Evolutionary conservation across 1,140 invertebrate species (phyloP).

Genomic region (Tribolium madens): DNA sequence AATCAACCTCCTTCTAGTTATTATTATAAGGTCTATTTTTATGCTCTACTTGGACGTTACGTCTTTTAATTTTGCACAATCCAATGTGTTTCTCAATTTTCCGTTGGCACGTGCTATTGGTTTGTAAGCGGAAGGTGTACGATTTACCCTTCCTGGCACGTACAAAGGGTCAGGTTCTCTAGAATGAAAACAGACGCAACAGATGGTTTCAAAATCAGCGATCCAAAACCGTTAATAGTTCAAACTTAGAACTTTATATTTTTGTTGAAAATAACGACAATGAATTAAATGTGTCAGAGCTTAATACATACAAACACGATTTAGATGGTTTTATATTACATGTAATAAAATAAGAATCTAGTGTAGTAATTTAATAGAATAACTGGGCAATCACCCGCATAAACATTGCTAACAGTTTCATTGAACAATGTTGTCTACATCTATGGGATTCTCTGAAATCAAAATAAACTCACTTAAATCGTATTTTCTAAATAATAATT

Average conservation of each 20-base stretch:
- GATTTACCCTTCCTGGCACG: constrained; percentile 36
- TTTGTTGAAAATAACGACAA: constrained; percentile 46
- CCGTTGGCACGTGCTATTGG: constrained; percentile 38
- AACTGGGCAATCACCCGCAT: constrained; percentile 43
- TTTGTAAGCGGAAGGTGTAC: constrained; percentile 33
- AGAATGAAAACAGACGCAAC: constrained; percentile 9
- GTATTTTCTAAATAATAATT: too few species aligned
- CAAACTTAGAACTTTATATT: too few species aligned
- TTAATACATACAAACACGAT: constrained; percentile 49
- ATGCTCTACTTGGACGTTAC: constrained; percentile 20
- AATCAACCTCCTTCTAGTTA: constrained; percentile 19
- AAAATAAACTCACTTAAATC: too few species aligned
- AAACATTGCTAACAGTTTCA: constrained; percentile 43
- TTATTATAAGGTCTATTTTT: constrained; percentile 24
- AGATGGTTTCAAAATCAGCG: constrained; percentile 39
- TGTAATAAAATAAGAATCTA: constrained; percentile 47
- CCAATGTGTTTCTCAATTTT: not conserved
- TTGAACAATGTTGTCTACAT: constrained; percentile 6
- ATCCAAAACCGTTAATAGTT: not conserved
- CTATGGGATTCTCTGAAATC: too few species aligned
- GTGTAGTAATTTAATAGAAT: constrained; percentile 51
- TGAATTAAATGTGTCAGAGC: constrained; percentile 30
- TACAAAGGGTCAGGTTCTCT: constrained; percentile 26
- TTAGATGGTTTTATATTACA: constrained; percentile 50
- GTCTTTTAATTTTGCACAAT: not conserved